phyloP scores from a whole-genome alignment of 92 coral and sea anemone species.

The Bergia puertoricense region DNA sequence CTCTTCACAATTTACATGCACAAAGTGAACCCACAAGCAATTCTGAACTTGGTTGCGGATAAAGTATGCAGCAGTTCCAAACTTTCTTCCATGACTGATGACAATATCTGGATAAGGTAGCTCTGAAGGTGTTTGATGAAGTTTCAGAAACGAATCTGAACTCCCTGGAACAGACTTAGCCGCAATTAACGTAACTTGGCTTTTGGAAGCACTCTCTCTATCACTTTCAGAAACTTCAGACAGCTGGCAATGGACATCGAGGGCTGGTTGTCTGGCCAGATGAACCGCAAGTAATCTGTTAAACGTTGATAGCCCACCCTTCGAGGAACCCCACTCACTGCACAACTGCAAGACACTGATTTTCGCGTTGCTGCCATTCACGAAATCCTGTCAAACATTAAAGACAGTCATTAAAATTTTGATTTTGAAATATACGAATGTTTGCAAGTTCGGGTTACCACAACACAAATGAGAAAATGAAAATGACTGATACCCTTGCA shows the following conservation, averaged over 20 bases:
- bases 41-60: neutral
- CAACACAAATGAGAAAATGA: too few species aligned
- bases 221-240: neutral
- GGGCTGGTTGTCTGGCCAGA: neutral
- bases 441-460: too few species aligned
- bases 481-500: too few species aligned
- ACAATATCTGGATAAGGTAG: neutral
- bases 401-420: too few species aligned
- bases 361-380: too few species aligned
- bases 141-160: neutral
- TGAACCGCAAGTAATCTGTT: constrained; percentile 1
- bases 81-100: constrained; percentile 8
- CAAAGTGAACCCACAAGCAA: constrained; percentile 12
- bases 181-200: neutral
- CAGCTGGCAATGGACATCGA: neutral
- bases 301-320: constrained; percentile 17
- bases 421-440: too few species aligned
- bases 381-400: too few species aligned
- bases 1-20: constrained; percentile 7
- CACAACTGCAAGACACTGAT: neutral
- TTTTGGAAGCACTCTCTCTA: too few species aligned
- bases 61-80: neutral
- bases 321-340: constrained; percentile 3
- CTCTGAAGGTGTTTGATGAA: neutral
- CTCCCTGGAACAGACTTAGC: neutral